A percentile compares a stretch with the other conserved stretches of the same genome.
Conservation (phyloP, 2,888 invertebrate genomes). For the Salpingus planirostris region DNA sequence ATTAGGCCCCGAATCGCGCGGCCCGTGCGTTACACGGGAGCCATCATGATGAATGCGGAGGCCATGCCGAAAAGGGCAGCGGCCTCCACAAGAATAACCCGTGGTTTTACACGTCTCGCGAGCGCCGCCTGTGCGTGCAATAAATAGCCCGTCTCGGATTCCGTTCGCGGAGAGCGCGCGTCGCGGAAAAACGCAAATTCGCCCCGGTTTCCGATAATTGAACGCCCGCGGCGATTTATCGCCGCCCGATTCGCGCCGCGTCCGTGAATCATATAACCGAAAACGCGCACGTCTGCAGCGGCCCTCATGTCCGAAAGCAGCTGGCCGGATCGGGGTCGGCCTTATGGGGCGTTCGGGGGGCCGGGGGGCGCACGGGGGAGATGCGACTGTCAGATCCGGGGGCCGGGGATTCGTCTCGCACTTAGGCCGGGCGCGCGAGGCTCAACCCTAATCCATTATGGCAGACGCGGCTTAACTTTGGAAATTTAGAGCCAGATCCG, state of each 20-base stretch:
- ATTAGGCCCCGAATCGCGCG: too few species aligned
- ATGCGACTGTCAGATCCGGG: constrained; percentile 34
- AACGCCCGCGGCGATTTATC: constrained; percentile 21
- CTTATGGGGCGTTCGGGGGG: constrained; percentile 27
- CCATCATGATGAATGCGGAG: constrained; percentile 38
- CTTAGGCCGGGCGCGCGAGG: constrained; percentile 31
- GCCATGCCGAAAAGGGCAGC: constrained; percentile 43
- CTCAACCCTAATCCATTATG: constrained; percentile 42
- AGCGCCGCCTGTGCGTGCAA: constrained; percentile 16
- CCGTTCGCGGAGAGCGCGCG: constrained; percentile 1
- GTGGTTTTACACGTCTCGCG: constrained; percentile 31
- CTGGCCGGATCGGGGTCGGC: constrained; percentile 42
- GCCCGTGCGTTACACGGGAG: too few species aligned
- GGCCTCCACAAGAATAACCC: constrained; percentile 36
- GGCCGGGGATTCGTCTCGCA: constrained; percentile 36
- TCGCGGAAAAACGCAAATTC: neutral
- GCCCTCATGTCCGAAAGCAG: constrained; percentile 38
- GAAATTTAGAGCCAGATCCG: constrained; percentile 31
- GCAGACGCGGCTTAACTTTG: constrained; percentile 33
- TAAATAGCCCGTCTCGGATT: constrained; percentile 10
- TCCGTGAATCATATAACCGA: constrained; percentile 25
- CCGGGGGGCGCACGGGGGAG: constrained; percentile 20
- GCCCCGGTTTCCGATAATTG: too few species aligned
- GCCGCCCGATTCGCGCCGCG: constrained; percentile 19
- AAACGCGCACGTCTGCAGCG: constrained; percentile 30